Evolutionary conservation across 2,888 invertebrate genomes (phyloP), one percentile per base, ranked within the genome.

Genomic region (Hedya salicella): DNA sequence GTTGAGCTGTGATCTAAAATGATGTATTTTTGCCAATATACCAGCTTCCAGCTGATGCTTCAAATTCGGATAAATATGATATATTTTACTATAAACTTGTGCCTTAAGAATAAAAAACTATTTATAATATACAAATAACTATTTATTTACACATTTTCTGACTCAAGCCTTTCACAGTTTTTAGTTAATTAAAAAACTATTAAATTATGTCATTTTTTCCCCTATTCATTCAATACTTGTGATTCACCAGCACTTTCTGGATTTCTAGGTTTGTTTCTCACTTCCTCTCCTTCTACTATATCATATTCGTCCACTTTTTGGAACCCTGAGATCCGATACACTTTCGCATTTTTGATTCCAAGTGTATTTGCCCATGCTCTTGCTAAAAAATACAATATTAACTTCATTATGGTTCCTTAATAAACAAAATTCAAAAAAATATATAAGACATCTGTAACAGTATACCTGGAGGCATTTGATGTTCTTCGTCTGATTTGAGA

Each of bases 401-500:
- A 25, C 16, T 14, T 46, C 9, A 9, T 36, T 36, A 36, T 11
- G 1, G 21, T 16, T 44, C 9, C 50, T 25, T 30, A 19, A 42
- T 17, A 13, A 40, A 59, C 42, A 49, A 6, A 13, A 5, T 11
- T 42, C 8, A 49, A 46, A n/a, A 40, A 17, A 21, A 16, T 44
- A 48, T 14, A 52, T 6, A 42, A n/a, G 9, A 32, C 39, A 25
- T 25, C 25, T 25, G 25, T 0, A 25, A 25, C 25, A 17, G 30
- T 42, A 68, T 87, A 95, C 95, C 94, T 83, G 95, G 94, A 13
- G 94, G 89, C 61, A 93, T 76, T 2, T 84, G 70, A 14, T 85
- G 78, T 70, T 95, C 95, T 68, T 94, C 94, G 52, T 95, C 94
- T 6, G 93, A 81, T 81, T 95, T 95, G 3, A 94, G 82, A 4